A percentile compares a stretch with the other conserved stretches of the same genome.
Conservation (phyloP, 2,797 vertebrate genomes). For the Poecilia gillii region DNA sequence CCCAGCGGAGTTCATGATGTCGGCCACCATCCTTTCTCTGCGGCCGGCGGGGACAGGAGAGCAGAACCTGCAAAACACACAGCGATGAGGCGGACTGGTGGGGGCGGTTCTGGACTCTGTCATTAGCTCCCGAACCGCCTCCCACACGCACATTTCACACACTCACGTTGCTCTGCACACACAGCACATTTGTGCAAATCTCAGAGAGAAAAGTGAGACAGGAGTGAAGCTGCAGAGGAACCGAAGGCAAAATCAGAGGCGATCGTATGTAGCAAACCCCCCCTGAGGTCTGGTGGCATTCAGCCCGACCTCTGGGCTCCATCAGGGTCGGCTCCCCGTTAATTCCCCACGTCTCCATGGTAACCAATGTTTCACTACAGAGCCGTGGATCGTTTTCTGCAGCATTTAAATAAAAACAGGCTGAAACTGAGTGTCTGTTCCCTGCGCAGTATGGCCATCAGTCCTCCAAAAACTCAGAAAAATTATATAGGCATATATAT, state of each 20-base stretch:
- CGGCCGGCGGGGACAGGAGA: slow-evolving; percentile 1
- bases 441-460: too few species aligned
- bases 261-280: too few species aligned
- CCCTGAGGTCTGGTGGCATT: background rate
- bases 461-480: too few species aligned
- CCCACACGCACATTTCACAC: too few species aligned
- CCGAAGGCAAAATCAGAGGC: background rate
- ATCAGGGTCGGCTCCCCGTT: background rate
- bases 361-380: too few species aligned
- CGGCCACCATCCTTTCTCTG: slow-evolving; percentile 36
- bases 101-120: background rate
- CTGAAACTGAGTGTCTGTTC: background rate
- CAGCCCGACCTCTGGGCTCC: background rate
- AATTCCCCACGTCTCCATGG: too few species aligned
- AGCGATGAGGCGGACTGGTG: background rate
- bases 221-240: background rate
- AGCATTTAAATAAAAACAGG: background rate
- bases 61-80: slow-evolving; percentile 26
- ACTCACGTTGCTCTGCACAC: background rate
- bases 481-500: too few species aligned
- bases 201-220: too few species aligned
- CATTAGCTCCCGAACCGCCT: background rate
- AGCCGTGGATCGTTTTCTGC: background rate
- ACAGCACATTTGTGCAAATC: background rate
- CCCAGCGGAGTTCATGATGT: background rate